Base-by-base conservation (phyloP, 2,888 invertebrate species). In the Blastobasis adustella region DNA sequence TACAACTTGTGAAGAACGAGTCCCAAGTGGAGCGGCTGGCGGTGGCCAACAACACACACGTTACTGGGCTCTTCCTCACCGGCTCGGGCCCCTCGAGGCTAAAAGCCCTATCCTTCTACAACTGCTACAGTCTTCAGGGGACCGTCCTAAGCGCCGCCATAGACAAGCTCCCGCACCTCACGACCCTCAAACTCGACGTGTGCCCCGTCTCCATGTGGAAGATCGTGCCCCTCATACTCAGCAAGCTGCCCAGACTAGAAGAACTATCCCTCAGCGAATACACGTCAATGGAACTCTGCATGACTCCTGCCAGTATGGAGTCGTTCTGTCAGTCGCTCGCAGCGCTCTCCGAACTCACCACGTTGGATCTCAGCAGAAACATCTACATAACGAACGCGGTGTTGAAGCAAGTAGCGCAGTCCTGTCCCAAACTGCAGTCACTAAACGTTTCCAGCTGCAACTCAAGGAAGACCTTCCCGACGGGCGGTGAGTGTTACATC, bases 311-410 rank as follows among this genome's bases (percentile, higher is more conserved):
- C n/a, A 76, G 69, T 43, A 23, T 23, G 23, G 75, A 81, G 1
- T 68, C 73, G 0, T 80, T 84, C 47, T 71, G 87, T 60, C 71
- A 83, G 10, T 64, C 82, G 0, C 56, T 91, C 5, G 66, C 79
- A 0, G 72, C 68, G 0, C 67, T 91, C 9, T 73, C 73, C 0
- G 82, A 90, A 58, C 67, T 91, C 55, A 86, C 82, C 62, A 62
- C 61, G 1, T 60, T 91, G 46, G 83, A 87, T 58, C 57, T 91
- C 45, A 79, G 78, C 58, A 71, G 75, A 49, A 90, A 90, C 55
- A 66, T 76, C 5, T 76, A 79, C 50, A 84, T 92, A 23, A 87
- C 82, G 0, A 90, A 92, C 61, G 71, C 79, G 1, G 85, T 91
- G 36, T 53, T 92, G 54, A 81, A 83, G 59, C 79, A 75, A 47